Evolutionary conservation across 2,888 invertebrate genomes (phyloP), one percentile per base, ranked within the genome.

Genomic region (Fissipunctia ypsillon): DNA sequence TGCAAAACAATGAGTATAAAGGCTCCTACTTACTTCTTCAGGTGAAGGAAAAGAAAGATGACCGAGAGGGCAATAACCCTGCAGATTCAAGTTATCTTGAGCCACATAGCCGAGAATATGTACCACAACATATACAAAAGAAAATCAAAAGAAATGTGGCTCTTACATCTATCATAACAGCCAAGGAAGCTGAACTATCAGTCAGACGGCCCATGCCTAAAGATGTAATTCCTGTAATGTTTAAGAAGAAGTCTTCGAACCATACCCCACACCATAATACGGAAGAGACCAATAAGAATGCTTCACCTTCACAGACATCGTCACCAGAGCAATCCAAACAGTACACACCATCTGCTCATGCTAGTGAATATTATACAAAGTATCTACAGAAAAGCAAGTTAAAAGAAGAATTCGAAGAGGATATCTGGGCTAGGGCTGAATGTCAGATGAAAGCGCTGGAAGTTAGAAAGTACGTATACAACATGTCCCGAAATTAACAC

Each of bases 391-490:
- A 87, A 4, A 89, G 74, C 45, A 86, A 84, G 61, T n/a, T 90
- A 1, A 88, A 85, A 52, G 81, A 89, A 2, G 38, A 82, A 3
- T 57, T 89, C 1, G 78, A 84, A 41, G 88, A 92, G 9, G 89
- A 92, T 35, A 86, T 94, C n/a, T 93, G 94, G 93, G 69, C 80
- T 0, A 83, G 48, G 67, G 90, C 88, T 1, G 90, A 93, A 72
- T 80, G 79, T 54, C 63, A 89, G 48, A 92, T 94, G 92, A 91
- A 89, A 45, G 89, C 90, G 50, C 82, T 92, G 28, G 92, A 94
- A 50, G 71, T 72, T 2, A 89, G 84, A 79, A 86, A 84, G 93
- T 94, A 80, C 85, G 83, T 87, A 41, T 38, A n/a, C n/a, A n/a
- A n/a, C n/a, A n/a, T n/a, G n/a, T n/a, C n/a, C n/a, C n/a, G n/a